These are phyloP conservation scores for Chondrilla cf. caribensis DNA, from an alignment of 37 sponge, comb jelly and placozoan genomes.

Conservation along the genomic window DNA sequence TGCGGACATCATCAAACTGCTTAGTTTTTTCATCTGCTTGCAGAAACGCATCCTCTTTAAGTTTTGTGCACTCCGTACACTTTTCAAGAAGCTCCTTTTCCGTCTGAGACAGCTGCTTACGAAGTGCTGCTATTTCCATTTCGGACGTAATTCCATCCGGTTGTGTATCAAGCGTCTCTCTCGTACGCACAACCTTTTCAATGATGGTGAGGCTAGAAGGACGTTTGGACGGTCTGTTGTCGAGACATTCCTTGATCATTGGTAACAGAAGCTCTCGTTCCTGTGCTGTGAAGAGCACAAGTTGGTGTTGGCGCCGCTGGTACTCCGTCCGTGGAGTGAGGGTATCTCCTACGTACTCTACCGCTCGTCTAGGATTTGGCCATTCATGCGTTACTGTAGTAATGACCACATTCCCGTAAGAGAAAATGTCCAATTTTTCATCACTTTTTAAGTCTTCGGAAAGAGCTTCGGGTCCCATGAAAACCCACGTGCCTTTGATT, in stretches of 20 bases:
- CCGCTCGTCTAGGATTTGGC: background rate
- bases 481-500: background rate
- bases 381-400: conserved; percentile 17
- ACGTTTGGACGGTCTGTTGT: background rate
- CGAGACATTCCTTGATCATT: background rate
- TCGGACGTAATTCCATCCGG: no score
- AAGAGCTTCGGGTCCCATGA: conserved; percentile 5
- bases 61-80: no score
- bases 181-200: background rate
- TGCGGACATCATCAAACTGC: no score
- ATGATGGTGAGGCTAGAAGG: background rate
- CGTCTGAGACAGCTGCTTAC: no score
- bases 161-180: no score
- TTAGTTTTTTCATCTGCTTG: no score
- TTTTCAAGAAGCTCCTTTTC: no score
- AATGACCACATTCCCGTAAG: conserved; percentile 1
- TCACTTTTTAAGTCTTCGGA: no score
- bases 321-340: background rate
- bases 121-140: no score
- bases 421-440: conserved; percentile 19
- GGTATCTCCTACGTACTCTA: background rate
- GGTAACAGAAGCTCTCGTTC: background rate
- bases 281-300: background rate
- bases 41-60: no score
- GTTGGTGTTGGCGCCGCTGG: background rate